Base-by-base conservation (phyloP, 2,888 invertebrate species). In the Macrophya annulata region DNA sequence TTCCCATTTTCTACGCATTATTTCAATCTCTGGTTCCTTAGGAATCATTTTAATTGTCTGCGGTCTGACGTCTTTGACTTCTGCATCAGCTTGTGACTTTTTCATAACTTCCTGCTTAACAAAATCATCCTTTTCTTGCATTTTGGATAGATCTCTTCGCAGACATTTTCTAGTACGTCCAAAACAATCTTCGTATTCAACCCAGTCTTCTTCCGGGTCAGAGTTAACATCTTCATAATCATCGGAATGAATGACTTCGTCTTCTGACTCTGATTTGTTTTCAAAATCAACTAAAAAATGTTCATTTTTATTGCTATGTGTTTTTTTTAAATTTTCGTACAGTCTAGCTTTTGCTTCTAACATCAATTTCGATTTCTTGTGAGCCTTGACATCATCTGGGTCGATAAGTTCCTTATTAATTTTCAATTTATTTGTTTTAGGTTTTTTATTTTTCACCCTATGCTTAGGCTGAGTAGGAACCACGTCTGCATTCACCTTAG, bases 131-230 rank as follows among this genome's bases (percentile, higher is more conserved):
- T 96, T 96, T 81, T 95, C 93, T 90, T 95, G 95, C 88, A 97
- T 95, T 65, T 94, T 94, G 6, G 95, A 95, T 31, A 99, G 93
- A 93, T 99, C 98, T 90, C 96, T 95, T 88, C 96, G 95, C 87
- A 97, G 94, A 93, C 98, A 99, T 89, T 96, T 96, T 81, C 98
- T 95, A 0, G 98, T 97, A 86, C 99, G 95, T 0, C 99, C 99
- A 85, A 99, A 95, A 87, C 97, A 97, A 93, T 99, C 99, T 0
- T 96, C 95, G 91, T 97, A 99, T 91, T 99, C 99, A 6, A 97
- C 96, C 98, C 98, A 97, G 89, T 89, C 93, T 85, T 93, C 92
- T 45, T 94, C 94, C 10, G 93, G 91, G 86, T 93, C 92, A 4
- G 88, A 88, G 71, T 88, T 88, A 17, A 84, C 82, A 15, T 89